Evolutionary conservation across 1,140 invertebrate genomes (phyloP).

Genomic region (Orchestia grillus): DNA sequence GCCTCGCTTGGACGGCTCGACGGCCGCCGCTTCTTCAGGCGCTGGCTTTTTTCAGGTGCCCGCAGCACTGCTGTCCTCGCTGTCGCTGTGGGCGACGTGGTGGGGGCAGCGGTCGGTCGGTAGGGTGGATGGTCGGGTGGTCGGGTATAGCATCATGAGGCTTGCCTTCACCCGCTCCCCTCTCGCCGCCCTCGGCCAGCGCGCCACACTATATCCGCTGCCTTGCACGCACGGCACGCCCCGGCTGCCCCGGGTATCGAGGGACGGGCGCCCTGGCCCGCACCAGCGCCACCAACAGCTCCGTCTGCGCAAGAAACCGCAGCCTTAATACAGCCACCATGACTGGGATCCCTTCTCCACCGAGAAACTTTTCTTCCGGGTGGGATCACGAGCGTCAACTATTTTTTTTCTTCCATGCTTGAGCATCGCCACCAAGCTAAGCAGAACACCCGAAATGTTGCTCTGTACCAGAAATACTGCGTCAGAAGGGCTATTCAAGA

Average conservation of each 20-base stretch:
- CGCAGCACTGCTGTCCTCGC: conserved; percentile 43
- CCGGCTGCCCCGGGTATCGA: neutral
- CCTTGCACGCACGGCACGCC: conserved; percentile 51
- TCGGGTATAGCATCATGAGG: conserved; percentile 9
- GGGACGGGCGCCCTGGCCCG: neutral
- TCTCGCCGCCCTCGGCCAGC: conserved; percentile 44
- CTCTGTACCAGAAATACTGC: neutral
- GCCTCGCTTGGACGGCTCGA: neutral
- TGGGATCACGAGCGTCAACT: neutral
- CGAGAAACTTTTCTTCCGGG: neutral
- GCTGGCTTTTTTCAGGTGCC: conserved; percentile 26
- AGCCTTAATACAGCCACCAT: neutral
- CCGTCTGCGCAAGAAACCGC: neutral
- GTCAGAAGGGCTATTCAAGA: neutral
- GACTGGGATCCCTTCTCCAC: too few relatives aligned
- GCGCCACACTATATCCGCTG: conserved; percentile 44
- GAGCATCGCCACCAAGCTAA: neutral
- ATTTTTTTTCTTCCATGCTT: neutral
- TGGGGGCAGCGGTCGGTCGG: neutral
- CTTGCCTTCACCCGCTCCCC: conserved; percentile 34
- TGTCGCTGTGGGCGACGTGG: conserved; percentile 54
- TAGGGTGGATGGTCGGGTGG: neutral
- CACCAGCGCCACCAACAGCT: neutral
- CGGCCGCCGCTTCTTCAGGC: conserved; percentile 24
- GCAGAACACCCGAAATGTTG: neutral